These are phyloP conservation scores for Tympanuchus pallidicinctus DNA, from an alignment of 2,113 vertebrate species.

Conservation along the genomic window DNA sequence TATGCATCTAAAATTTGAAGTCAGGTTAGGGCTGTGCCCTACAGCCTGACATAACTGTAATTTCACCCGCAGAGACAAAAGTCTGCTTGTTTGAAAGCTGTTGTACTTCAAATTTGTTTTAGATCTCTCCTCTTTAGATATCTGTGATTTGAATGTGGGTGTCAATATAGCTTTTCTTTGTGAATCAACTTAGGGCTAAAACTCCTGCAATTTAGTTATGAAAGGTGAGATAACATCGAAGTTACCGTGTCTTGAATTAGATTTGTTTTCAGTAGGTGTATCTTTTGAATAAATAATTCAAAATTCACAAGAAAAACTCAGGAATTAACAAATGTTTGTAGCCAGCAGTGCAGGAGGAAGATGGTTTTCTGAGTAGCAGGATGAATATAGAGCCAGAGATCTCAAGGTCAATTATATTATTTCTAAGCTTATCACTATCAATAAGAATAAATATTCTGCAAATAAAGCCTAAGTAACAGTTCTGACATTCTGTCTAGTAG, in stretches of 20 bases:
- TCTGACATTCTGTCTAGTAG: background rate
- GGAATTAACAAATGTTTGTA: background rate
- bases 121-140: background rate
- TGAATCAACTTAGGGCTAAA: background rate
- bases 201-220: background rate
- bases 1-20: constrained; percentile 19
- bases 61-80: background rate
- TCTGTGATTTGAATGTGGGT: background rate
- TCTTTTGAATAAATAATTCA: background rate
- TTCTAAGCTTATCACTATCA: background rate
- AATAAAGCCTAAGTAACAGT: background rate
- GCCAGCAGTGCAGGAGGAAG: background rate
- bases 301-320: background rate
- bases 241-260: background rate
- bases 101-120: background rate
- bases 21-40: background rate
- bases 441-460: background rate
- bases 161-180: background rate
- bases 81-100: background rate
- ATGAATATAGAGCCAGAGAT: background rate
- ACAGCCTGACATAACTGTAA: background rate
- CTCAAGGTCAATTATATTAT: background rate
- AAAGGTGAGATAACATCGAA: background rate
- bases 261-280: background rate
- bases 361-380: background rate